phyloP scores from a whole-genome alignment of 2,797 vertebrate species.

The Presbytis comata region DNA sequence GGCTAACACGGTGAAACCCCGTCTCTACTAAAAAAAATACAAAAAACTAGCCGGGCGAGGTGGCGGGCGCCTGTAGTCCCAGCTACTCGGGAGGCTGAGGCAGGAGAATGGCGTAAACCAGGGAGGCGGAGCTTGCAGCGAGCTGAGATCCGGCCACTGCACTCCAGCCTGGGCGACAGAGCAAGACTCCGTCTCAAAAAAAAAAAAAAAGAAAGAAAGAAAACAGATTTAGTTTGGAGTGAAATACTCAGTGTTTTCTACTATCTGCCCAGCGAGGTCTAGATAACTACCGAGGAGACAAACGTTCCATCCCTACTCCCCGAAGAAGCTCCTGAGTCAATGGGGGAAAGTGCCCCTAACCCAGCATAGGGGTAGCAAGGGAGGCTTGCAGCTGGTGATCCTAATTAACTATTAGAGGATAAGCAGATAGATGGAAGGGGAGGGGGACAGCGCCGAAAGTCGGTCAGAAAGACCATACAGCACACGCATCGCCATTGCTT shows the following conservation, averaged over 20 bases:
- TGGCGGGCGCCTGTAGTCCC: no score
- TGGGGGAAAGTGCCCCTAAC: neutral
- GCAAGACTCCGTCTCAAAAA: no score
- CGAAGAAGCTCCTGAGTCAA: neutral
- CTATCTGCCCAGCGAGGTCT: neutral
- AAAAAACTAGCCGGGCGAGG: no score
- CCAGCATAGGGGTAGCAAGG: neutral
- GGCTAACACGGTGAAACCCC: no score
- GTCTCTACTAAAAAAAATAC: no score
- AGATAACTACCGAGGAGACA: neutral
- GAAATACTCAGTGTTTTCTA: neutral
- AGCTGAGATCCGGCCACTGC: no score
- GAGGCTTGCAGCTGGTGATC: neutral
- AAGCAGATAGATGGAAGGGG: accelerated
- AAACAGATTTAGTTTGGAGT: neutral
- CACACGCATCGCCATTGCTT: neutral
- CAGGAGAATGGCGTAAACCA: no score
- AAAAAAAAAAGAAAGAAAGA: neutral
- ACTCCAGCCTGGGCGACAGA: no score
- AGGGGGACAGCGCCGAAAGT: neutral
- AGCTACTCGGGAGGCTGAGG: no score
- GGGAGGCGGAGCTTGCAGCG: no score
- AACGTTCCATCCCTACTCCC: neutral
- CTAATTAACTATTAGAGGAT: neutral
- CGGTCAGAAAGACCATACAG: neutral